Evolutionary conservation across 2,113 vertebrate genomes (phyloP).

Genomic region (Leptodactylus fuscus): DNA sequence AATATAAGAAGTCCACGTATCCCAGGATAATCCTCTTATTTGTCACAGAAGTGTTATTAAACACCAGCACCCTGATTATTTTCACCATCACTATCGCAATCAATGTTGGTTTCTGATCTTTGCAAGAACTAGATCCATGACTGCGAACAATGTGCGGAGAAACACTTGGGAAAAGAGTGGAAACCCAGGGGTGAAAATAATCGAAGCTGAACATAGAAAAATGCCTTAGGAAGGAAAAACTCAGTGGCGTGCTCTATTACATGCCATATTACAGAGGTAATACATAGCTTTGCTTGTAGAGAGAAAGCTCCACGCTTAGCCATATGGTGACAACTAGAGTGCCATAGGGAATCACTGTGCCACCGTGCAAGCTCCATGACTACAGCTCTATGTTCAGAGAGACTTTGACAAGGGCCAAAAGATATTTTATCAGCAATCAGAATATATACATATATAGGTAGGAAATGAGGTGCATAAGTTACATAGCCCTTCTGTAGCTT

Average conservation of each 20-base stretch:
- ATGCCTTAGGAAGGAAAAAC: too few species aligned
- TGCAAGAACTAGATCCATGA: background rate
- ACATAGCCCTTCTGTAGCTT: too few species aligned
- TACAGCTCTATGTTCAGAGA: background rate
- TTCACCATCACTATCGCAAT: background rate
- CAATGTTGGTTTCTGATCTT: background rate
- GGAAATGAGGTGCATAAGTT: too few species aligned
- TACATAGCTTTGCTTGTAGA: too few species aligned
- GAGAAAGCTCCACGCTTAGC: too few species aligned
- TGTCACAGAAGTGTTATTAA: slow-evolving; percentile 29
- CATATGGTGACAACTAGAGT: background rate
- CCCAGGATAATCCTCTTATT: slow-evolving; percentile 28
- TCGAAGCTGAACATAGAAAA: too few species aligned
- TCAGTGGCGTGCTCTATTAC: too few species aligned
- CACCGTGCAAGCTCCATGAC: background rate
- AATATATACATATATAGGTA: too few species aligned
- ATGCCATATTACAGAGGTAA: too few species aligned
- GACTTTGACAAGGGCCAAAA: background rate
- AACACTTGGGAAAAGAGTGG: background rate
- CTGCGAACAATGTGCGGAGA: background rate
- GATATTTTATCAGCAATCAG: too few species aligned
- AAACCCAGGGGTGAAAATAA: too few species aligned
- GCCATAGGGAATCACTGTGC: background rate
- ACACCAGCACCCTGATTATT: background rate
- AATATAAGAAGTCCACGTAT: slow-evolving; percentile 64